Evolutionary conservation across 2,797 vertebrate genomes (phyloP), one percentile per base, ranked within the genome.

Genomic region (Tapera naevia): DNA sequence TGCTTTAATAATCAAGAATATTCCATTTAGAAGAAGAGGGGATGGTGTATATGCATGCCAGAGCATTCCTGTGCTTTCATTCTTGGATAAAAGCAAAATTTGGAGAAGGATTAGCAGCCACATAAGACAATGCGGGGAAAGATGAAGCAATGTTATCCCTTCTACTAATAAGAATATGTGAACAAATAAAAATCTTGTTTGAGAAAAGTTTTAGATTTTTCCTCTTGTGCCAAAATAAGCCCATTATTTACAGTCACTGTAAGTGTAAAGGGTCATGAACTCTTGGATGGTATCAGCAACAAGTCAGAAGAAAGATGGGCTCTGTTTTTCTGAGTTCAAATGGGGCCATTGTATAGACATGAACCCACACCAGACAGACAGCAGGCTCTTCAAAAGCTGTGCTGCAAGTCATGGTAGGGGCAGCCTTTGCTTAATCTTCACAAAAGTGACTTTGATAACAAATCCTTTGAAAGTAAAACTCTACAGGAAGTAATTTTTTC

Each of bases 391-490:
- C 45, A 53, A 69, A 64, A 51, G 23, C 75, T 62, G 13, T 13
- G 10, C 85, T 81, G 46, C 39, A 43, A 66, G 10, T 60, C 39
- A 0, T 8, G 9, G 45, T 1, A 57, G 33, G 39, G 51, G 25
- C 79, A 82, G 85, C 22, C n/a, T 91, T 66, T 79, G 74, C 72
- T 74, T 37, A n/a, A 62, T 46, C 25, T 13, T 87, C 62, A 71
- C 69, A 54, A 10, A 86, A 87, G 78, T 61, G 83, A 73, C 75
- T 91, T 84, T 86, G 71, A 89, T 88, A 83, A 53, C 5, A 33
- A 48, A 32, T 21, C 19, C 37, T 89, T 88, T 61, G 53, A 56
- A 90, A 80, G 39, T 33, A 35, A 93, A 93, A 74, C 35, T 46
- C n/a, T 4, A 7, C 45, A 78, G 61, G 30, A 39, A 85, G 28